Evolutionary conservation across 2,888 invertebrate species (phyloP).

Genomic region (Drosophila gaucha): DNA sequence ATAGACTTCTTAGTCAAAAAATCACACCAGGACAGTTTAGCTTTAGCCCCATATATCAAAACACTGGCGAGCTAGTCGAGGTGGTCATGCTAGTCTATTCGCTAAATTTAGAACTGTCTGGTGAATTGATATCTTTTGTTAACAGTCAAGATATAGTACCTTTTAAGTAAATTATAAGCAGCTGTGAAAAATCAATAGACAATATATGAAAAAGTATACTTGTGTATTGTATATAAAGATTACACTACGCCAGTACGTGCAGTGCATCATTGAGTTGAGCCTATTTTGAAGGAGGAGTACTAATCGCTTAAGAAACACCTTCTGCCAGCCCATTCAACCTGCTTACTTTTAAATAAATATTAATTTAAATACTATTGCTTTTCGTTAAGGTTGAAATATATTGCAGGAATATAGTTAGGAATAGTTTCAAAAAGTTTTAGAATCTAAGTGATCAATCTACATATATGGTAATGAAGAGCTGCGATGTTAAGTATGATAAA

Average conservation of each 20-base stretch:
- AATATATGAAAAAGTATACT: too few species aligned
- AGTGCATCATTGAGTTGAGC: constrained; percentile 15
- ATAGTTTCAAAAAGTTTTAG: too few species aligned
- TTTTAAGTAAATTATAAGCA: constrained; percentile 3
- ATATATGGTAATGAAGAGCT: too few species aligned
- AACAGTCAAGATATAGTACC: background rate
- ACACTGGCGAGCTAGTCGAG: background rate
- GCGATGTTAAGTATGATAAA: background rate
- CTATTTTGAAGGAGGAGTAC: constrained; percentile 26
- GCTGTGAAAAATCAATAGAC: constrained; percentile 45
- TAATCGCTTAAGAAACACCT: constrained; percentile 41
- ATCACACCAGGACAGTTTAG: constrained; percentile 45
- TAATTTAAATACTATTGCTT: background rate
- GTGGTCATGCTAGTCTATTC: background rate
- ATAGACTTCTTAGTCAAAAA: constrained; percentile 25
- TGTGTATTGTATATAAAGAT: background rate
- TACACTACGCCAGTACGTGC: background rate
- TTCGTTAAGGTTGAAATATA: background rate
- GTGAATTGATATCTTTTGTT: background rate
- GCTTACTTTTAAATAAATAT: constrained; percentile 8
- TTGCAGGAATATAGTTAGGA: background rate
- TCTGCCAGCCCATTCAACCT: constrained; percentile 12
- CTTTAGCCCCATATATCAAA: constrained; percentile 31
- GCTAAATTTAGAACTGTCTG: constrained; percentile 16
- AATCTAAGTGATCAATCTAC: too few species aligned